Base-by-base conservation (phyloP, 1,140 invertebrate species). In the Halesus radiatus region DNA sequence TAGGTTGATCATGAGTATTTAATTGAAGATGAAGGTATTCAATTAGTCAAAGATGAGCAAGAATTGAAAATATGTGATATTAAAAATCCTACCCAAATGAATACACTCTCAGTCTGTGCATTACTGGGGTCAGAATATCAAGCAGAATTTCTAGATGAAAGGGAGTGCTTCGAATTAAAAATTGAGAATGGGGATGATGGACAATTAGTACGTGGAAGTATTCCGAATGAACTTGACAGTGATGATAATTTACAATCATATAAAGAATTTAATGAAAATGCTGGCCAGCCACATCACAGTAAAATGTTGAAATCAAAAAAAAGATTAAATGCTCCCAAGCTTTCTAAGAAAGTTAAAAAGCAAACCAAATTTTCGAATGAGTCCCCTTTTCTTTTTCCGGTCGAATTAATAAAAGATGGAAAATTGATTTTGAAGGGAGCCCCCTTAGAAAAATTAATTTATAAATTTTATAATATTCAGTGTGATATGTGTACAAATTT, bases 321-420 rank as follows among this genome's bases (percentile, higher is more conserved):
- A 2, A 29, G 15, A n/a, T 26, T 15, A 66, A n/a, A 16, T 10
- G 5, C 16, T 5, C 10, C 16, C n/a, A 66, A 32, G 15, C 22
- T 66, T 26, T 66, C 29, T 66, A 60, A 60, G 56, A 60, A 60
- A 60, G 8, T 13, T 23, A 23, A 60, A 60, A 45, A 20, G 23
- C 56, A 23, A 66, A 16, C 5, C 1, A 29, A 16, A 13, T 16
- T 32, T 66, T 66, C 15, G 3, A 23, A 60, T 26, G 62, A 32
- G 3, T 32, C 62, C 16, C 16, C 62, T 66, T 45, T 13, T 45
- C 37, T 45, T 60, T 76, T 82, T 76, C 81, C 81, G 13, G 77
- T 45, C 3, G 81, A 82, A 64, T 58, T 82, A 16, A 79, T 82
- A 50, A 79, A 32, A 70, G 37, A 82, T 74, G 81, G 81, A 54